Evolutionary conservation across 1,140 invertebrate genomes (phyloP), one percentile per base, ranked within the genome.

Genomic region (Formica exsecta): DNA sequence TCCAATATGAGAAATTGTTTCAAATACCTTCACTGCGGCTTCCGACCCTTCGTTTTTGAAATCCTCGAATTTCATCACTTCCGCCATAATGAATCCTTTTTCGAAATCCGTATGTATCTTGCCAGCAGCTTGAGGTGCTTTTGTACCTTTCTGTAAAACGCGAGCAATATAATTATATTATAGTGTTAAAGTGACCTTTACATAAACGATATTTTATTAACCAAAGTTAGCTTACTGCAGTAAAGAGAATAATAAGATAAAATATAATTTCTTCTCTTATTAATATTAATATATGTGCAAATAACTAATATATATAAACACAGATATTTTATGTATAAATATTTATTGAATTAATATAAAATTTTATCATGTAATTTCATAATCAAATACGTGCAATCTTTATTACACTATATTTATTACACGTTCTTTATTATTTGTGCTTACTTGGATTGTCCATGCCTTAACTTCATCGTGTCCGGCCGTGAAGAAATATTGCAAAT

Each of bases 51-150:
- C 97, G 93, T 99, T 98, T 95, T 99, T 99, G 93, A 99, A 99
- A 94, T 99, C 99, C 65, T 98, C 97, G 93, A 97, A 99, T 93
- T 99, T 99, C 99, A 99, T 99, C 0, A 99, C 98, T 96, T 99
- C 99, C 66, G 99, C 99, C 99, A 99, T 99, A 80, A 99, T 99
- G 96, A 99, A 99, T 59, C 99, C 99, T 95, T 99, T 99, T 94
- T 99, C 99, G 95, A 99, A 99, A 94, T 99, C 99, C 1, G 99
- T 99, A 94, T 99, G 99, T 95, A 99, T 99, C 92, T 97, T 97
- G 2, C 99, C 99, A 48, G 99, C 99, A 29, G 99, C 99, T 95
- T 99, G 98, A 0, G 99, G 99, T 0, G 99, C 99, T 95, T 99
- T 99, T 0, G 98, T 98, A 71, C 98, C 98, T 97, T 99, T 99